phyloP scores from a whole-genome alignment of 2,113 vertebrate species.

The Sprattus sprattus region DNA sequence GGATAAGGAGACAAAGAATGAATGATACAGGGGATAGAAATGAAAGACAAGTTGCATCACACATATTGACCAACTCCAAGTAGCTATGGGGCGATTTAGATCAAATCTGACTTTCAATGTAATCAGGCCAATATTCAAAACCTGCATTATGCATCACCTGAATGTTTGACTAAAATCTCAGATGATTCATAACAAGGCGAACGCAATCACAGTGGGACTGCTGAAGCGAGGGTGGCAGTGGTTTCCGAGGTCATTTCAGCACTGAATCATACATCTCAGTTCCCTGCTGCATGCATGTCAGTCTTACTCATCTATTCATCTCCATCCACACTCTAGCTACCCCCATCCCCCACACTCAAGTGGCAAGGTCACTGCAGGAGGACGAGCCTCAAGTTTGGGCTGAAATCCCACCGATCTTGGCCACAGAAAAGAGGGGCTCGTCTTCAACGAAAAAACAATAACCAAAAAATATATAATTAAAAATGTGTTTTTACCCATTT shows the following conservation, averaged over 20 bases:
- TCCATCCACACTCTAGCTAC: background rate
- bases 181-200: background rate
- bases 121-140: background rate
- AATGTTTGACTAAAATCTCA: background rate
- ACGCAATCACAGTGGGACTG: background rate
- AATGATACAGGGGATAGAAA: background rate
- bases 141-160: background rate
- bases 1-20: background rate
- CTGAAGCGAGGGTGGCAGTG: background rate
- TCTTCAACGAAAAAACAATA: background rate
- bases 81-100: background rate
- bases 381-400: background rate
- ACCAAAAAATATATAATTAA: too few species aligned
- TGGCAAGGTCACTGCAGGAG: background rate
- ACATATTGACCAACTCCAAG: background rate
- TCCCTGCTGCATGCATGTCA: conserved; percentile 9
- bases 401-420: background rate
- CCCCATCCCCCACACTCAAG: conserved; percentile 18
- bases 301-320: background rate
- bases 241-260: background rate
- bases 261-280: background rate
- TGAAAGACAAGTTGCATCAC: background rate
- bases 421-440: background rate
- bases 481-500: too few species aligned
- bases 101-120: background rate